These are phyloP conservation scores for Callopanchax toddi DNA, from an alignment of 2,113 vertebrate species.

Conservation along the genomic window DNA sequence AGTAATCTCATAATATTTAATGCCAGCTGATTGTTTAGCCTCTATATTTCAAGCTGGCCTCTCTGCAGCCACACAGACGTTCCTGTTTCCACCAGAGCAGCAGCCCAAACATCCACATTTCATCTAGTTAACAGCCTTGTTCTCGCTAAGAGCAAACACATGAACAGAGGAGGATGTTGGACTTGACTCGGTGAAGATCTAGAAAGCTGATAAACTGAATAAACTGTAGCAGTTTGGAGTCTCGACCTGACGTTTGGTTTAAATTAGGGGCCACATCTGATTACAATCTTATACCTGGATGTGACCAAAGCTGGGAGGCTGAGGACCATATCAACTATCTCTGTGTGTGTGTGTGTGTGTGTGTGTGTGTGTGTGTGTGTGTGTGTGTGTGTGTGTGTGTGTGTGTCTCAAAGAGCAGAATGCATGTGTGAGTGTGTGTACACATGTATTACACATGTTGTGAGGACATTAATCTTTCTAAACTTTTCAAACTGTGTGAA, in stretches of 20 bases:
- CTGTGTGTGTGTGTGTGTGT: slow-evolving; percentile 6
- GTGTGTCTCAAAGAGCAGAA: too few relatives aligned
- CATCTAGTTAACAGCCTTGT: slow-evolving; percentile 43
- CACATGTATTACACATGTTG: not conserved
- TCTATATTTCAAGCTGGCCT: not conserved
- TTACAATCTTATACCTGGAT: slow-evolving; percentile 81
- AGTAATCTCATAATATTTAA: not conserved
- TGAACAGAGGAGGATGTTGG: slow-evolving; percentile 72
- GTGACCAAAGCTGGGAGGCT: slow-evolving; percentile 43
- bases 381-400: slow-evolving; percentile 4
- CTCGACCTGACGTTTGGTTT: slow-evolving; percentile 81
- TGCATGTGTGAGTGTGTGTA: slow-evolving; percentile 14
- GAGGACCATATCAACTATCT: slow-evolving; percentile 54
- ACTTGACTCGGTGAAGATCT: slow-evolving; percentile 81
- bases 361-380: slow-evolving; percentile 17
- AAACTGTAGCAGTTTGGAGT: slow-evolving; percentile 69
- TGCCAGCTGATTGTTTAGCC: not conserved
- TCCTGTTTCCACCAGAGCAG: not conserved
- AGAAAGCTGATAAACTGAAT: slow-evolving; percentile 85
- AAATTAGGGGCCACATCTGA: slow-evolving; percentile 83
- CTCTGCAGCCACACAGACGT: not conserved
- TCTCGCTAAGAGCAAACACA: slow-evolving; percentile 65
- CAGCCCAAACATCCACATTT: slow-evolving; percentile 38
- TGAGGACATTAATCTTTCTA: not conserved
- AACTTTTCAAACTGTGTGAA: not conserved